These are phyloP conservation scores for Plectrocnemia conspersa DNA, from an alignment of 1,140 invertebrate species.

Conservation along the genomic window DNA sequence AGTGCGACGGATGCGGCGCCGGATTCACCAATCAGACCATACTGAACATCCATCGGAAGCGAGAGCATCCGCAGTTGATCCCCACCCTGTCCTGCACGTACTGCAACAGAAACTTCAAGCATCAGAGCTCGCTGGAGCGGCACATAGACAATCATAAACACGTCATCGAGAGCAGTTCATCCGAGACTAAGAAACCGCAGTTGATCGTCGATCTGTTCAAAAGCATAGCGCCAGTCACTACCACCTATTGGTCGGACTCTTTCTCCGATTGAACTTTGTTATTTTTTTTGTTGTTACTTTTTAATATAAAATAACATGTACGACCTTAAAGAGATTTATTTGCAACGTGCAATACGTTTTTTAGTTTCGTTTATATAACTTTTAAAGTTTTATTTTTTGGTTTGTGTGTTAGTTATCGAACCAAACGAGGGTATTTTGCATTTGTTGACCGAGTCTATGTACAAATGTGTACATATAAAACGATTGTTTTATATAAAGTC, in stretches of 20 bases:
- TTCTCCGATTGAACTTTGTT: constrained; percentile 44
- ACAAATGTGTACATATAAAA: too few species aligned
- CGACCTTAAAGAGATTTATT: too few species aligned
- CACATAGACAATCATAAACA: constrained; percentile 43
- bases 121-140: constrained; percentile 40
- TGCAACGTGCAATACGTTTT: too few species aligned
- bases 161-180: constrained; percentile 35
- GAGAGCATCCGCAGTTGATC: constrained; percentile 27
- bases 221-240: constrained; percentile 44
- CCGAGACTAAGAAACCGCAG: constrained; percentile 35
- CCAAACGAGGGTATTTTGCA: too few species aligned
- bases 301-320: too few species aligned
- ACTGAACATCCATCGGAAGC: constrained; percentile 37
- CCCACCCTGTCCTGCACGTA: constrained; percentile 40
- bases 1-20: constrained; percentile 62
- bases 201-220: constrained; percentile 43
- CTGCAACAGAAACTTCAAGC: constrained; percentile 43
- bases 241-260: constrained; percentile 49
- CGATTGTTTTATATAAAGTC: too few species aligned
- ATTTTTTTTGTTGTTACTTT: too few species aligned
- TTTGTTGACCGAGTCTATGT: too few species aligned
- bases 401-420: too few species aligned
- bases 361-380: too few species aligned
- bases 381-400: too few species aligned
- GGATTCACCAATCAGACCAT: constrained; percentile 53